Base-by-base conservation (phyloP, 2,113 vertebrate species). In the Urocolius indicus region DNA sequence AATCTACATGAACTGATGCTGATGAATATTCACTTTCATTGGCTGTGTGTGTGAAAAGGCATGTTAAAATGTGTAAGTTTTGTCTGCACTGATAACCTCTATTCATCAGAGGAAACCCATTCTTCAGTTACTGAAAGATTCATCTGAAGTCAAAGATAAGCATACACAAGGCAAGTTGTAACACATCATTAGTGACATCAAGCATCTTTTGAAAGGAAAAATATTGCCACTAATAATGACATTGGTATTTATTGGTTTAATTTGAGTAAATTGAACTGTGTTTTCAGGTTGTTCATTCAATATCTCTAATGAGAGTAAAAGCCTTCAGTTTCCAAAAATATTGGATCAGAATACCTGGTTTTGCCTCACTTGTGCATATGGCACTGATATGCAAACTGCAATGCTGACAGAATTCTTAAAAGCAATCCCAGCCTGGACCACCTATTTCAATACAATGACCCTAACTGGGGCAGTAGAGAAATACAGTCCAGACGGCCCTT, bases 21-120 rank as follows among this genome's bases (percentile, higher is more conserved):
- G 81, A 90, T 98, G 96, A 97, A 97, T 97, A 95, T 96, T 94
- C 76, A 93, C 96, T 89, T 89, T 62, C 82, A 63, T 34, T 87
- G 51, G 21, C 36, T 91, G 15, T 43, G 45, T 41, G 26, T 84
- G 61, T 87, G 87, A 84, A 94, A 87, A 94, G 61, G 54, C 48
- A 22, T 65, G 63, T 81, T 54, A 48, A 81, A 96, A n/a, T 29
- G 23, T 36, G 0, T 16, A 59, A 10, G 45, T 76, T 95, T 79
- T 49, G 34, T 84, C 58, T 83, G 22, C 26, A 49, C 69, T 90
- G 67, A 61, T 84, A 72, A 71, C 62, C 63, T 87, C 18, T 82
- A 17, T 75, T 76, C 82, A 73, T 45, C 36, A 69, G 43, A 49
- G 32, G 59, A 89, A 36, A 84, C 16, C 21, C 51, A 84, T 65